Conservation (phyloP, 2,888 invertebrate genomes). For the Acleris holmiana region DNA sequence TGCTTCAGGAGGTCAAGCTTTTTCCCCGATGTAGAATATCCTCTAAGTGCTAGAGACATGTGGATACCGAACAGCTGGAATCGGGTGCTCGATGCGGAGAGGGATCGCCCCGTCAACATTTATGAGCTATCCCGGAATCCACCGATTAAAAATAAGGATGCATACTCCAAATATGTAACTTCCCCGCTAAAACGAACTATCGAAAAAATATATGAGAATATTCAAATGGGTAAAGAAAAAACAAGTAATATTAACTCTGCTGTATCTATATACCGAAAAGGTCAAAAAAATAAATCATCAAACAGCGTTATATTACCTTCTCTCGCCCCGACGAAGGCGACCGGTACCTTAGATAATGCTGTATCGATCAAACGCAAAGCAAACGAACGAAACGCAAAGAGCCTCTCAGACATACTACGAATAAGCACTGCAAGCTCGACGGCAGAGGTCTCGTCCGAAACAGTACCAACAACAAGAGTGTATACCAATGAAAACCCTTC, state of each 20-base stretch:
- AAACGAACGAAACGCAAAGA: too few species aligned
- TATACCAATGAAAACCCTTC: too few species aligned
- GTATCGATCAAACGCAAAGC: too few species aligned
- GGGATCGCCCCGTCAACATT: constrained; percentile 8
- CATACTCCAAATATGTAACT: neutral
- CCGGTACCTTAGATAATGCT: neutral
- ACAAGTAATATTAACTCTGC: neutral
- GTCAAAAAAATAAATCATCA: neutral
- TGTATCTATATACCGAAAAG: too few species aligned
- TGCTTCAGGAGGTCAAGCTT: constrained; percentile 44
- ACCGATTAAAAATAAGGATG: neutral
- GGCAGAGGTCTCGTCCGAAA: too few species aligned
- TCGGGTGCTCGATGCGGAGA: constrained; percentile 41
- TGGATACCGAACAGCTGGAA: constrained; percentile 65
- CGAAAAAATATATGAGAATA: constrained; percentile 9
- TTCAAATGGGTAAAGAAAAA: neutral
- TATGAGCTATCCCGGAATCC: neutral
- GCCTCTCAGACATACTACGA: too few species aligned
- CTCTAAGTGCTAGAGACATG: constrained; percentile 58
- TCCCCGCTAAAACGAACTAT: constrained; percentile 1
- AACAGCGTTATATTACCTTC: neutral
- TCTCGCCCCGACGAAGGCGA: neutral
- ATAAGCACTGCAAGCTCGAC: too few species aligned
- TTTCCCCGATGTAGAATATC: constrained; percentile 72
- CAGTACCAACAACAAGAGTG: too few species aligned